Base-by-base conservation (phyloP, 2,797 vertebrate species). In the Parambassis ranga region DNA sequence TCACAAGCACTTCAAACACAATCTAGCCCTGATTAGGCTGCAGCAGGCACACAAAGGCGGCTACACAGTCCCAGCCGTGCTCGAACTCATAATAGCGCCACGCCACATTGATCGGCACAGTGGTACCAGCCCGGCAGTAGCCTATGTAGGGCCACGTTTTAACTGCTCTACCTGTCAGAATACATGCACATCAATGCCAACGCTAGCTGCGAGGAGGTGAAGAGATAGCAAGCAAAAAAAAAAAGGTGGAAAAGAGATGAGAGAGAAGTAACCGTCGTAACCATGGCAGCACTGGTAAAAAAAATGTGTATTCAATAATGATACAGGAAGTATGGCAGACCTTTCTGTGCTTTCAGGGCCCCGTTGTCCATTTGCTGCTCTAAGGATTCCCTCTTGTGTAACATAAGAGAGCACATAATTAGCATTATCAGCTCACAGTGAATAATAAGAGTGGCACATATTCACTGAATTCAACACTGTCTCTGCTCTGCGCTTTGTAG, bases 191-290 rank as follows among this genome's bases (percentile, higher is more conserved):
- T 77, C 63, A 75, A 64, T 61, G 63, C 53, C 36, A 33, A 66
- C 37, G 8, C 51, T 77, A 47, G 30, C 57, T 37, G 38, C 57
- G 61, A 44, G 49, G 52, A 50, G 31, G 16, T 39, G 18, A 44
- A 47, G 52, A 38, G 35, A 61, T 60, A 44, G 24, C 19, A 10
- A 55, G n/a, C n/a, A n/a, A n/a, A n/a, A n/a, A n/a, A n/a, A n/a
- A n/a, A n/a, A n/a, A n/a, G n/a, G n/a, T n/a, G n/a, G n/a, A 10
- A 38, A 22, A 49, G 30, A 53, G 53, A 73, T 39, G 53, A 75
- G 46, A 61, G 53, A 61, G 56, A 77, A 48, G 87, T 90, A 87
- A 85, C 89, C 81, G n/a, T n/a, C n/a, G n/a, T n/a, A n/a, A n/a
- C n/a, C n/a, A n/a, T n/a, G n/a, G n/a, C n/a, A n/a, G n/a, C n/a